Percentiles rank a stretch among this genome's conserved stretches.
phyloP scores from a whole-genome alignment of 1,140 invertebrate genomes.

The Megalonaias nervosa region DNA sequence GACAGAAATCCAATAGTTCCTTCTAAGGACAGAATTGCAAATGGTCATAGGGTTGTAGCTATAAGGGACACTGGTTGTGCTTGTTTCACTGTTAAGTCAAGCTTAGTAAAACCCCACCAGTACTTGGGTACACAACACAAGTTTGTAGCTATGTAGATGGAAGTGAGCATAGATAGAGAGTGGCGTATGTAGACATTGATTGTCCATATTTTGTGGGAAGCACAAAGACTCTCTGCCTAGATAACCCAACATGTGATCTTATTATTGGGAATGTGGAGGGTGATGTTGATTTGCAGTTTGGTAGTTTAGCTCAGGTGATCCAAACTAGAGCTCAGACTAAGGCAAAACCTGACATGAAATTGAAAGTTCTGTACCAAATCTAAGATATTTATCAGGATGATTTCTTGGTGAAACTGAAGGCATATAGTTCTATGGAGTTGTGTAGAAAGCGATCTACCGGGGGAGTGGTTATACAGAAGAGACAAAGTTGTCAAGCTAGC shows the following conservation, averaged over 20 bases:
- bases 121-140: not conserved
- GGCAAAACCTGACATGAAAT: not conserved
- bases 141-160: constrained; percentile 8
- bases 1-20: not conserved
- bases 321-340: constrained; percentile 1
- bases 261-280: constrained; percentile 23
- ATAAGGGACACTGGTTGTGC: constrained; percentile 22
- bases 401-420: not conserved
- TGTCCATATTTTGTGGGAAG: constrained; percentile 2
- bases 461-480: not conserved
- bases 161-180: not conserved
- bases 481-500: no score
- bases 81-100: not conserved
- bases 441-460: not conserved
- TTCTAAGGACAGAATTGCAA: constrained; percentile 11
- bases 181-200: constrained; percentile 1
- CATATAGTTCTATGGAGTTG: not conserved
- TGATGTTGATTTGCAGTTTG: not conserved
- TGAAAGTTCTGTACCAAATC: not conserved
- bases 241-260: constrained; percentile 16
- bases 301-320: not conserved
- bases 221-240: not conserved
- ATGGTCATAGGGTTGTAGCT: constrained; percentile 10
- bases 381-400: not conserved
- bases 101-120: not conserved